Evolutionary conservation across 2,888 invertebrate species (phyloP).

Genomic region (Harpalus rufipes): DNA sequence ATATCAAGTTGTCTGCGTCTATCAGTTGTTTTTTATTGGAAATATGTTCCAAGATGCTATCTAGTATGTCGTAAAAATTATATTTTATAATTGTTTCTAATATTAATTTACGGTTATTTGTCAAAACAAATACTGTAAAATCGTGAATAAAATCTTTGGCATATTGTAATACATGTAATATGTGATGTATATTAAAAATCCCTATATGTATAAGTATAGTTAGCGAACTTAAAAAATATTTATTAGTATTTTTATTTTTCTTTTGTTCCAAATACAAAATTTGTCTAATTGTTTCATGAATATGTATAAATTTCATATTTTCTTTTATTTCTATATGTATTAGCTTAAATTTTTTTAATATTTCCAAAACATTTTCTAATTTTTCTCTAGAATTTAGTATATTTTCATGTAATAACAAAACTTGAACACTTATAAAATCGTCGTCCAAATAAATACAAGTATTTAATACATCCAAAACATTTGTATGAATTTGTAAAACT

Average conservation of each 20-base stretch:
- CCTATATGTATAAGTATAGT: not conserved
- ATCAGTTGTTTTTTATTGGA: not conserved
- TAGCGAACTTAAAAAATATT: not conserved
- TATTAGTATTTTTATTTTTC: not conserved
- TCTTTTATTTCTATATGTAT: conserved; percentile 12
- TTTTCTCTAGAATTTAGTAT: not conserved
- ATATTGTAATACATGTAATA: not conserved
- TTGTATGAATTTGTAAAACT: not conserved
- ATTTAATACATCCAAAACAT: conserved; percentile 8
- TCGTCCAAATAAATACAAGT: not conserved
- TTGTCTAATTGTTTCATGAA: not conserved
- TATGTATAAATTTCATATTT: conserved; percentile 7
- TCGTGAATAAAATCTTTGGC: not conserved
- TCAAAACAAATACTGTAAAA: not conserved
- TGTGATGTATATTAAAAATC: not conserved
- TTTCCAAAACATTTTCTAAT: not conserved
- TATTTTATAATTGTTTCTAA: conserved; percentile 1
- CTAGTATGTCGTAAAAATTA: not conserved
- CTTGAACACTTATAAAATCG: conserved; percentile 7
- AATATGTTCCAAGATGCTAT: not conserved
- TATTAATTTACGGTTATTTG: not conserved
- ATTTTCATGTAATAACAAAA: not conserved
- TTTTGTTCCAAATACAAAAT: not conserved
- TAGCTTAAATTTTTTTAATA: not conserved
- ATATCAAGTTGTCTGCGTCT: not conserved